These are phyloP conservation scores for Oscheius sp. DNA, from an alignment of 2,888 invertebrate genomes.

Conservation along the genomic window DNA sequence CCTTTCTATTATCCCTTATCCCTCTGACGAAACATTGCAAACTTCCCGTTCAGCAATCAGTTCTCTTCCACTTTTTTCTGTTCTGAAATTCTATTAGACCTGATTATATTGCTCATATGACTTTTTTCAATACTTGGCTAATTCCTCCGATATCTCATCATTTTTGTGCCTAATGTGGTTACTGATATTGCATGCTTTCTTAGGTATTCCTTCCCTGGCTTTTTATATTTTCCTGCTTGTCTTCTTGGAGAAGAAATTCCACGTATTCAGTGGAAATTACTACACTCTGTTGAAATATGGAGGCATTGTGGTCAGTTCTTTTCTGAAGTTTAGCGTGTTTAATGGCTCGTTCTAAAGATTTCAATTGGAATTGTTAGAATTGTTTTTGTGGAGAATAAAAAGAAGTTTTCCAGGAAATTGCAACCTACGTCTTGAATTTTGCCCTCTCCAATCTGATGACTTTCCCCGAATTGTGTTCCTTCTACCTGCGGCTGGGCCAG, in stretches of 20 bases:
- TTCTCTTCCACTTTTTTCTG: not conserved
- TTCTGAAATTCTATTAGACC: not conserved
- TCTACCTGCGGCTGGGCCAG: not conserved
- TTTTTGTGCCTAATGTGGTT: not conserved
- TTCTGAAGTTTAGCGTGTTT: not conserved
- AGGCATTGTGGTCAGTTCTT: slow-evolving; percentile 3
- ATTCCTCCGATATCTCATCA: not conserved
- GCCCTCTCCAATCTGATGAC: not conserved
- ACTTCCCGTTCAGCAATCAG: not conserved
- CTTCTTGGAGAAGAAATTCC: not conserved
- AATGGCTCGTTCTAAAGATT: not conserved
- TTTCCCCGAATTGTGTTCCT: not conserved
- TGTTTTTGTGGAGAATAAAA: no score
- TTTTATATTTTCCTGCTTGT: not conserved
- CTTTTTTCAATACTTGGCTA: not conserved
- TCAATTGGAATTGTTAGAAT: no score
- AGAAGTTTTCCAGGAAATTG: not conserved
- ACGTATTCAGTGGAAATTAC: not conserved
- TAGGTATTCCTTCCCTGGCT: not conserved
- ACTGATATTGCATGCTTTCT: not conserved
- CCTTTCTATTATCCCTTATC: no score
- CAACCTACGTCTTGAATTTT: not conserved
- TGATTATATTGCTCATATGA: not conserved
- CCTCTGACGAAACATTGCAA: no score
- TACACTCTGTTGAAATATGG: slow-evolving; percentile 18